phyloP scores from a whole-genome alignment of 2,888 invertebrate species.

The Ligdia adustata region DNA sequence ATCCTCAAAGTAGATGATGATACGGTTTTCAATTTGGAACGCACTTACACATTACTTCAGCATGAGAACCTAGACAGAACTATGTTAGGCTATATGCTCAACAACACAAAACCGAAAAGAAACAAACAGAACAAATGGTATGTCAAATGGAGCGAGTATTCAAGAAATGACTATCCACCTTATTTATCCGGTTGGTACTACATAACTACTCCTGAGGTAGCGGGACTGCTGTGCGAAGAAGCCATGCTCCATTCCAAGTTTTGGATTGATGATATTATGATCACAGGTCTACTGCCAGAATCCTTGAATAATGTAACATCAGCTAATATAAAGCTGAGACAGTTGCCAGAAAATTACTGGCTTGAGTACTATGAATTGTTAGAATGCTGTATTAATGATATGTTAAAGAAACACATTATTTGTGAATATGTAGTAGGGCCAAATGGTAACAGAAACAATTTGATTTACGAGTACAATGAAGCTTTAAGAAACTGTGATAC shows the following conservation, averaged over 20 bases:
- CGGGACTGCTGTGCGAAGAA: slow-evolving; percentile 80
- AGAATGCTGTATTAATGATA: slow-evolving; percentile 89
- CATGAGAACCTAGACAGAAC: slow-evolving; percentile 42
- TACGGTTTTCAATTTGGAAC: slow-evolving; percentile 88
- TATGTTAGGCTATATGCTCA: slow-evolving; percentile 87
- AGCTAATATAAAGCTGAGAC: slow-evolving; percentile 75
- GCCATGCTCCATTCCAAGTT: slow-evolving; percentile 87
- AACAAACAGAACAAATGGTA: slow-evolving; percentile 91
- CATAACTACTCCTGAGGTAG: slow-evolving; percentile 87
- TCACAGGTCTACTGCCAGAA: slow-evolving; percentile 91
- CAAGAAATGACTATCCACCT: slow-evolving; percentile 85
- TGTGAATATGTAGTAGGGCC: slow-evolving; percentile 90
- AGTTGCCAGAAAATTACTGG: slow-evolving; percentile 85
- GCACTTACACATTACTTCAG: slow-evolving; percentile 55
- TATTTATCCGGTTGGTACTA: slow-evolving; percentile 95
- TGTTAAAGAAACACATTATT: slow-evolving; percentile 79
- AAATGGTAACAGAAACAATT: slow-evolving; percentile 89
- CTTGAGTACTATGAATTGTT: slow-evolving; percentile 88
- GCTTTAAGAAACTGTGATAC: slow-evolving; percentile 84
- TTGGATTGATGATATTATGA: slow-evolving; percentile 96
- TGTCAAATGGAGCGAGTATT: slow-evolving; percentile 87
- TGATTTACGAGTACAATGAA: slow-evolving; percentile 86
- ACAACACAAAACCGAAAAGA: slow-evolving; percentile 86
- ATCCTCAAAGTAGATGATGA: slow-evolving; percentile 94
- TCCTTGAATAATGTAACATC: slow-evolving; percentile 57